phyloP scores from a whole-genome alignment of 2,113 vertebrate genomes.

The Indicator maculatus region DNA sequence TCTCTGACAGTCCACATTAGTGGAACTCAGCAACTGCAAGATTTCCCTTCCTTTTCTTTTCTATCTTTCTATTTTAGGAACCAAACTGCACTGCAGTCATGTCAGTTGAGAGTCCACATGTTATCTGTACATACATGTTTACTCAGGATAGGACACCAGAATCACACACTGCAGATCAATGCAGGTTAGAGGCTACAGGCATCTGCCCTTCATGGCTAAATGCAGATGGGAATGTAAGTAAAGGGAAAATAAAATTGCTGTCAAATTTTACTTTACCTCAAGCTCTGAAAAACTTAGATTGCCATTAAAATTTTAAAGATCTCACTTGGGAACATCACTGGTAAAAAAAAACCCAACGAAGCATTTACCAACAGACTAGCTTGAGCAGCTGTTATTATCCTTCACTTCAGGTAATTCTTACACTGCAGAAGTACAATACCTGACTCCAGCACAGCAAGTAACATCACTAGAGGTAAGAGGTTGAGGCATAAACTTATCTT shows the following conservation, averaged over 20 bases:
- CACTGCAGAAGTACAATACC: not conserved
- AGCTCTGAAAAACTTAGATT: not conserved
- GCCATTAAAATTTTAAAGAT: not conserved
- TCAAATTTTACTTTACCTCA: not conserved
- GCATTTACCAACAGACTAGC: not conserved
- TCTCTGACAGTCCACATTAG: not conserved
- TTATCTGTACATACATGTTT: fast-evolving
- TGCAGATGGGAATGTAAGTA: not conserved
- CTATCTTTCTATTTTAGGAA: not conserved
- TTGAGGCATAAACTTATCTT: not conserved
- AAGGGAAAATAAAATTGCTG: not conserved
- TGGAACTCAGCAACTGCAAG: not conserved
- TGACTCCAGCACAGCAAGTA: not conserved
- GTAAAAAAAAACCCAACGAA: not conserved
- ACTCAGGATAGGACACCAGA: not conserved
- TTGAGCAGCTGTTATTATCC: not conserved
- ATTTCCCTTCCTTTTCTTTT: not conserved
- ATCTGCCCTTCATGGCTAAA: not conserved
- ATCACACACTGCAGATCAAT: not conserved
- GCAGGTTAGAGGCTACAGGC: not conserved
- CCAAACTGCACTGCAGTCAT: not conserved
- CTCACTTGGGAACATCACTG: not conserved
- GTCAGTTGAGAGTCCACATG: not conserved
- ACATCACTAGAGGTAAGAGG: not conserved
- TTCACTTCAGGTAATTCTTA: not conserved